Evolutionary conservation across 2,888 invertebrate genomes (phyloP).

Genomic region (Salpingus planirostris): DNA sequence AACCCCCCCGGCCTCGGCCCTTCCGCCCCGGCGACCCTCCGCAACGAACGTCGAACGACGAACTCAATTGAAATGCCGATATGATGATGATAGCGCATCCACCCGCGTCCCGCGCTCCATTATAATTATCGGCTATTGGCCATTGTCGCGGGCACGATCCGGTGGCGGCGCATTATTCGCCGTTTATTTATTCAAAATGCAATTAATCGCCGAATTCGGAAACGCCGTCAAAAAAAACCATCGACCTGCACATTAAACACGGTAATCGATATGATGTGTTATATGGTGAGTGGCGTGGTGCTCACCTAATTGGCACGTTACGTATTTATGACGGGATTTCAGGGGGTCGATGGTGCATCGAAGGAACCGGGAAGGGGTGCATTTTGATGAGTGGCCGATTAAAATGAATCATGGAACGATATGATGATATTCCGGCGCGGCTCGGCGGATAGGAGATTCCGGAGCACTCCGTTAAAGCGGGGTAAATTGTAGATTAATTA

Average conservation of each 20-base stretch:
- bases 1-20: conserved; percentile 9
- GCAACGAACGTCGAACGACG: conserved; percentile 11
- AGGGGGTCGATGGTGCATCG: not conserved
- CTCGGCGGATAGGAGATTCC: conserved; percentile 8
- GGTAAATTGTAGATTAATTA: conserved; percentile 24
- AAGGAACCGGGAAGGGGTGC: conserved; percentile 1
- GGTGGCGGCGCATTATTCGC: too few relatives aligned
- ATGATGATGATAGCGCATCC: conserved; percentile 6
- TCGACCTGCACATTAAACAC: too few relatives aligned
- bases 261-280: too few relatives aligned
- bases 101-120: too few relatives aligned
- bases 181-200: too few relatives aligned
- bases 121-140: too few relatives aligned
- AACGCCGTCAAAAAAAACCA: too few relatives aligned
- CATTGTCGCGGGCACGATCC: too few relatives aligned
- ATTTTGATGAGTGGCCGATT: conserved; percentile 11
- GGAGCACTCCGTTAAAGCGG: conserved; percentile 16
- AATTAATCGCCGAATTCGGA: too few relatives aligned
- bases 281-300: too few relatives aligned
- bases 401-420: conserved; percentile 15
- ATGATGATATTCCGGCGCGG: conserved; percentile 9
- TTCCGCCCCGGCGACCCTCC: conserved; percentile 9
- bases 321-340: not conserved
- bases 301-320: too few relatives aligned
- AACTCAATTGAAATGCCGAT: conserved; percentile 15